Conservation (phyloP, 2,797 vertebrate genomes). For the Sebastolobus altivelis region DNA sequence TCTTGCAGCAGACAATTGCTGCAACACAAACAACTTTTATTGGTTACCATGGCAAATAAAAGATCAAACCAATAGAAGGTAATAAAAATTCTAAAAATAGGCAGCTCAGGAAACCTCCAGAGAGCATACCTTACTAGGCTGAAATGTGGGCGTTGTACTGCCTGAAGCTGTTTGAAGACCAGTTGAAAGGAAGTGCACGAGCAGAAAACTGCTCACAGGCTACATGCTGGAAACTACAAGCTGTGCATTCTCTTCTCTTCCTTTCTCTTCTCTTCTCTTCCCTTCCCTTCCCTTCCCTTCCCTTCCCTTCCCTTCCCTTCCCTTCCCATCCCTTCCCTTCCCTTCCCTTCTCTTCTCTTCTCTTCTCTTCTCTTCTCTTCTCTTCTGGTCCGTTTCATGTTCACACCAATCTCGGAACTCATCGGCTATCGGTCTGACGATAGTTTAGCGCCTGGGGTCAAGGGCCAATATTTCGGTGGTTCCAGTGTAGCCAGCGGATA, state of each 20-base stretch:
- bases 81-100: slow-evolving; percentile 49
- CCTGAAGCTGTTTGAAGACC: slow-evolving; percentile 36
- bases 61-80: slow-evolving; percentile 47
- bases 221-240: slow-evolving; percentile 13
- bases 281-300: too few species aligned
- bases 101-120: slow-evolving; percentile 18
- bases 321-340: too few species aligned
- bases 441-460: neutral
- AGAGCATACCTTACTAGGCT: slow-evolving; percentile 25
- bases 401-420: neutral
- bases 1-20: neutral
- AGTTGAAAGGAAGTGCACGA: slow-evolving; percentile 36
- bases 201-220: slow-evolving; percentile 24
- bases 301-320: too few species aligned
- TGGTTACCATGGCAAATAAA: slow-evolving; percentile 45
- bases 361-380: too few species aligned
- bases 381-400: neutral
- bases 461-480: neutral
- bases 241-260: neutral
- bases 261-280: neutral
- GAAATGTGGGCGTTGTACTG: slow-evolving; percentile 22
- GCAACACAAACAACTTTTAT: slow-evolving; percentile 42
- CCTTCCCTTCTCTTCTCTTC: too few species aligned
- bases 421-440: neutral
- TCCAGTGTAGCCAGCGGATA: neutral